These are phyloP conservation scores for Odontocerum albicorne DNA, from an alignment of 2,888 invertebrate genomes.

Conservation along the genomic window DNA sequence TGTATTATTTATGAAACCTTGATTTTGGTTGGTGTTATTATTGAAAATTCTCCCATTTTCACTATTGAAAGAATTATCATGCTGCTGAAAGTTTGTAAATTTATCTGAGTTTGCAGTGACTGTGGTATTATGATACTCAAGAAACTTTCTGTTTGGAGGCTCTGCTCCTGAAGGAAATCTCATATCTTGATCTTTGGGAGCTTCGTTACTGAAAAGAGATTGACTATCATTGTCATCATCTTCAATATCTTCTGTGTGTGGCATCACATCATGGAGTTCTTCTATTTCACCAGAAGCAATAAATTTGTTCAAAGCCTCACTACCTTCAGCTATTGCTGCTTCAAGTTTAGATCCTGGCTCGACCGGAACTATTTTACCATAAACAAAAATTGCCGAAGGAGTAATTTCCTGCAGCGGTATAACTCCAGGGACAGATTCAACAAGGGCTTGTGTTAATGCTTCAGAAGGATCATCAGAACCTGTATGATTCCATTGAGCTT, in stretches of 20 bases:
- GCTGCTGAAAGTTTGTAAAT: constrained; percentile 25
- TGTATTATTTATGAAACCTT: constrained; percentile 9
- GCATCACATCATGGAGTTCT: constrained; percentile 76
- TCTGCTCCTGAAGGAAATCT: constrained; percentile 35
- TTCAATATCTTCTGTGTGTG: constrained; percentile 63
- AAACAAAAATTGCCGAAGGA: constrained; percentile 79
- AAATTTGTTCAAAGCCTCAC: constrained; percentile 73
- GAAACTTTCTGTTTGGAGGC: constrained; percentile 7
- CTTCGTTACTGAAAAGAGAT: constrained; percentile 48
- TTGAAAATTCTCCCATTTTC: constrained; percentile 6
- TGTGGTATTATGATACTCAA: constrained; percentile 11
- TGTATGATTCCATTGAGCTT: constrained; percentile 94
- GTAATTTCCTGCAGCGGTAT: constrained; percentile 75
- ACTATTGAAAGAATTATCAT: constrained; percentile 13
- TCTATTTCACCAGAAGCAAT: constrained; percentile 81
- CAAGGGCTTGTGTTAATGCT: constrained; percentile 70
- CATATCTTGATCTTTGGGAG: constrained; percentile 31
- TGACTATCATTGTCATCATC: constrained; percentile 53
- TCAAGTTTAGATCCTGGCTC: constrained; percentile 76
- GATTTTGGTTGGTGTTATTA: constrained; percentile 12
- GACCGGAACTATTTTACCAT: constrained; percentile 80
- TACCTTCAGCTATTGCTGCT: constrained; percentile 75
- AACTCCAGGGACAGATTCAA: constrained; percentile 76
- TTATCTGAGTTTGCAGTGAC: constrained; percentile 19
- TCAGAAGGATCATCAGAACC: constrained; percentile 59